Evolutionary conservation across 1,140 invertebrate species (phyloP).

Genomic region (Hirudo medicinalis): DNA sequence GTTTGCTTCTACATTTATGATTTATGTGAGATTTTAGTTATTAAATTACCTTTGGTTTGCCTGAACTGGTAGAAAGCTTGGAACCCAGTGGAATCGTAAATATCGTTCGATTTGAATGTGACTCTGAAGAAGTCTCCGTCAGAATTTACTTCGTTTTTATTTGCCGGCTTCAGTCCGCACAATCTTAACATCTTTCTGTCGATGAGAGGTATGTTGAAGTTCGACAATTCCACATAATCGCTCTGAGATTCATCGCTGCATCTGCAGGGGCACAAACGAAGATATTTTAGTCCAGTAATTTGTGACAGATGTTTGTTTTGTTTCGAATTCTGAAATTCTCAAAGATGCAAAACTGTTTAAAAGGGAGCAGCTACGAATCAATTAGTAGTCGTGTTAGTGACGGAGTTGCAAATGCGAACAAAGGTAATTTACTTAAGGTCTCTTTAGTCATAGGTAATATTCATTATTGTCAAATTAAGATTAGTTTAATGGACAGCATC

Average conservation of each 20-base stretch:
- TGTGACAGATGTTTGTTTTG: too few species aligned
- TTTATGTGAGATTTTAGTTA: neutral
- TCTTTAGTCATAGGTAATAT: too few species aligned
- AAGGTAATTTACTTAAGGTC: too few species aligned
- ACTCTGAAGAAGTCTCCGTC: slow-evolving; percentile 79
- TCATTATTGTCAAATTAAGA: too few species aligned
- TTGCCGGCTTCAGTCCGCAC: slow-evolving; percentile 50
- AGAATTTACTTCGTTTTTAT: slow-evolving; percentile 40
- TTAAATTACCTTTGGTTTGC: slow-evolving; percentile 7
- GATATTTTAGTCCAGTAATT: neutral
- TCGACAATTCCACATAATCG: slow-evolving; percentile 81
- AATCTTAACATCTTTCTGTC: slow-evolving; percentile 69
- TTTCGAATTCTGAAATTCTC: too few species aligned
- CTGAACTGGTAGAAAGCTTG: slow-evolving; percentile 16
- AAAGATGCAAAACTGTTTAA: too few species aligned
- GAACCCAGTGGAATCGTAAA: slow-evolving; percentile 13
- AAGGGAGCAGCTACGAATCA: too few species aligned
- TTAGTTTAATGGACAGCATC: too few species aligned
- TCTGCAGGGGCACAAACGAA: slow-evolving; percentile 41
- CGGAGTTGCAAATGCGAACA: too few species aligned
- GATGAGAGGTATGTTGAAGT: slow-evolving; percentile 46
- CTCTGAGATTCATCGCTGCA: slow-evolving; percentile 72
- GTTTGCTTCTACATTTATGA: neutral
- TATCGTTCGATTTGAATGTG: slow-evolving; percentile 57
- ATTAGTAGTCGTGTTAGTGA: too few species aligned